Percentiles rank a stretch among this genome's conserved stretches.
Conservation (phyloP, 2,888 invertebrate species). For the Macrophya alboannulata region DNA sequence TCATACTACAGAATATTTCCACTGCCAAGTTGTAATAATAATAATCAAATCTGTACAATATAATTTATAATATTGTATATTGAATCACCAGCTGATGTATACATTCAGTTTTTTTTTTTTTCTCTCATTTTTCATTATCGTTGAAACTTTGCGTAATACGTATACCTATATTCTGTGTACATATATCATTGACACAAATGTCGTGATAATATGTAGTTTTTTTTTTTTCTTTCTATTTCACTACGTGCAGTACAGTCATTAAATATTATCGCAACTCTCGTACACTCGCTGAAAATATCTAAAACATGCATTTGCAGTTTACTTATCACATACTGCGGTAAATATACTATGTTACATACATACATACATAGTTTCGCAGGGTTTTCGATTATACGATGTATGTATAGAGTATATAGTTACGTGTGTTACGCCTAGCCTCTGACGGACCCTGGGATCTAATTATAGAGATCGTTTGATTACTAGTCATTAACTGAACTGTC, state of each 20-base stretch:
- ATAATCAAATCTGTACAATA: neutral
- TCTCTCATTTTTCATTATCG: neutral
- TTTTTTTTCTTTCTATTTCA: neutral
- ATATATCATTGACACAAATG: neutral
- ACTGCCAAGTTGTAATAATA: too few relatives aligned
- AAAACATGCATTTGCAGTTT: neutral
- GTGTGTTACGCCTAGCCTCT: neutral
- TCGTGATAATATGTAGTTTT: neutral
- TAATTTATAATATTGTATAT: neutral
- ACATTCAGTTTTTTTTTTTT: neutral
- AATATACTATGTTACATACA: too few relatives aligned
- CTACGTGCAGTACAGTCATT: neutral
- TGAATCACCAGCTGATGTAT: neutral
- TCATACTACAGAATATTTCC: neutral
- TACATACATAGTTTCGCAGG: neutral
- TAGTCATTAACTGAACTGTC: neutral
- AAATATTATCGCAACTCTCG: neutral
- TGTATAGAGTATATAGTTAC: neutral
- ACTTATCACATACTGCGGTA: neutral
- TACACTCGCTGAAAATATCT: neutral
- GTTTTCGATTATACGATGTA: neutral
- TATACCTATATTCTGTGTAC: too few relatives aligned
- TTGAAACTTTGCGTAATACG: too few relatives aligned
- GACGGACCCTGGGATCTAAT: neutral
- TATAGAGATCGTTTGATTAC: slow-evolving; percentile 1